Conservation (phyloP, 2,797 vertebrate genomes). For the Triplophysa yarkandensis region DNA sequence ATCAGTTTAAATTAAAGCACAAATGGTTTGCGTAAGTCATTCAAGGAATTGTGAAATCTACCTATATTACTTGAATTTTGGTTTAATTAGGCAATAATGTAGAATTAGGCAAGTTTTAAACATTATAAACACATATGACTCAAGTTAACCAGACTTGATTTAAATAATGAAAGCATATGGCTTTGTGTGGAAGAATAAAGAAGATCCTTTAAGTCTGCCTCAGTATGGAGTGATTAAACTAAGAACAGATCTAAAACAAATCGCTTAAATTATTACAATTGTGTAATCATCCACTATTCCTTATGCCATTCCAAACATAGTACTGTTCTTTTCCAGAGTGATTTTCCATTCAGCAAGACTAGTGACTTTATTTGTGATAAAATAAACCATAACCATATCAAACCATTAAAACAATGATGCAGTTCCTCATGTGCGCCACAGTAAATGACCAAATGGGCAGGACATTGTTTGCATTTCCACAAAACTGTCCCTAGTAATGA, state of each 20-base stretch:
- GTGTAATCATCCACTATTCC: neutral
- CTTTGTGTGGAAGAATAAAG: neutral
- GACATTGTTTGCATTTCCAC: constrained; percentile 35
- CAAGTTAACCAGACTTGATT: no score
- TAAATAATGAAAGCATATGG: neutral
- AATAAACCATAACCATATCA: no score
- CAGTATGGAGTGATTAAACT: constrained; percentile 68
- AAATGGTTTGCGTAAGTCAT: constrained; percentile 12
- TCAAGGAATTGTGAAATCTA: no score
- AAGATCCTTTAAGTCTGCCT: neutral
- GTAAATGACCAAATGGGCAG: constrained; percentile 22
- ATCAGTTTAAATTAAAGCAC: constrained; percentile 9
- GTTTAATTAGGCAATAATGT: neutral
- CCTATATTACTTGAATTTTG: no score
- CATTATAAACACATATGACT: neutral
- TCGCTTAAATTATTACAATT: neutral
- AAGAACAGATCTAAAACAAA: constrained; percentile 52
- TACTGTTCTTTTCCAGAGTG: constrained; percentile 10
- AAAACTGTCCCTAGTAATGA: constrained; percentile 41
- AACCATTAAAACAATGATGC: constrained; percentile 4
- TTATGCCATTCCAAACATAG: neutral
- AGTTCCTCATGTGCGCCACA: constrained; percentile 15
- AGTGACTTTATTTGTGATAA: no score
- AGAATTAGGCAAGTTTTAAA: constrained; percentile 1
- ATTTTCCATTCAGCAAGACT: no score